A percentile compares a stretch with the other conserved stretches of the same genome.
Evolutionary conservation across 2,888 invertebrate genomes (phyloP).

Genomic region (Tetramorium bicarinatum): DNA sequence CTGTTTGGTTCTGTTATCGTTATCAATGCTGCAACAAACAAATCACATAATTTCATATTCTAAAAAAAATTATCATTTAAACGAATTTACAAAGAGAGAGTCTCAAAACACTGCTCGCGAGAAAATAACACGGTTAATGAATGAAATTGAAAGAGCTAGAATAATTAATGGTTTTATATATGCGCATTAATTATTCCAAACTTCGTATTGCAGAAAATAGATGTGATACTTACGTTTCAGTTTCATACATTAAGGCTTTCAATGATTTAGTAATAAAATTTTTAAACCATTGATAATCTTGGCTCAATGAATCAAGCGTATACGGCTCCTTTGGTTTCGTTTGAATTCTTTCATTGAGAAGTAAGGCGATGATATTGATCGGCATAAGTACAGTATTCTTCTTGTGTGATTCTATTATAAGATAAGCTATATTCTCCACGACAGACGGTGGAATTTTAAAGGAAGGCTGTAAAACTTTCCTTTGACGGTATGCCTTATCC

Average conservation of each 20-base stretch:
- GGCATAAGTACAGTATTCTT: slow-evolving; percentile 90
- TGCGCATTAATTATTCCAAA: background rate
- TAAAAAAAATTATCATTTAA: background rate
- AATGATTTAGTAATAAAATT: slow-evolving; percentile 82
- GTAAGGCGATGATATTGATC: slow-evolving; percentile 91
- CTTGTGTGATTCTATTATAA: slow-evolving; percentile 91
- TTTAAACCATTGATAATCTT: slow-evolving; percentile 88
- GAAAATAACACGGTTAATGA: too few species aligned
- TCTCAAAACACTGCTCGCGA: too few species aligned
- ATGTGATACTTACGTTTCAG: slow-evolving; percentile 54
- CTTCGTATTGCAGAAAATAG: background rate
- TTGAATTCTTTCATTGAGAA: slow-evolving; percentile 88
- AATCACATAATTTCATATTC: background rate
- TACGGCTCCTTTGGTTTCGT: slow-evolving; percentile 85
- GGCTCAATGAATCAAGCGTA: slow-evolving; percentile 86
- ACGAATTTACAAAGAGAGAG: background rate
- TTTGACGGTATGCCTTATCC: slow-evolving; percentile 88
- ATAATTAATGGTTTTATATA: background rate
- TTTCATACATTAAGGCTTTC: slow-evolving; percentile 71
- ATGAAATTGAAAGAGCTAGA: background rate
- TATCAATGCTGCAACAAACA: slow-evolving; percentile 15
- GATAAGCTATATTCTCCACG: slow-evolving; percentile 90
- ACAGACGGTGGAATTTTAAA: slow-evolving; percentile 86
- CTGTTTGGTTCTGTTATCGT: slow-evolving; percentile 81
- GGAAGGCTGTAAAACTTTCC: slow-evolving; percentile 88